These are phyloP conservation scores for Musca vetustissima DNA, from an alignment of 1,140 invertebrate species.

Conservation along the genomic window DNA sequence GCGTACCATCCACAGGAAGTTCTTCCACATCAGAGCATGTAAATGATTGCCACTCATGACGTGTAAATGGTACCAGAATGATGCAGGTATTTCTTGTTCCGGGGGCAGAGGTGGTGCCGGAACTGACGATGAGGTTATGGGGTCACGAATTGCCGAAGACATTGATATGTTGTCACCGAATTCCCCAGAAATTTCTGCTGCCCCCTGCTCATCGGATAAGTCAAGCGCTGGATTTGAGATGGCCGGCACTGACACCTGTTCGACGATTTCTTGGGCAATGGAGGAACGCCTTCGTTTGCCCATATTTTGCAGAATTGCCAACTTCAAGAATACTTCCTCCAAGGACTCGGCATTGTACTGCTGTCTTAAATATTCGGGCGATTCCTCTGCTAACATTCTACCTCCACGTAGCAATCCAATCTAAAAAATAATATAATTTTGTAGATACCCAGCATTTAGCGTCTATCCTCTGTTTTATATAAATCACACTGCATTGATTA, in stretches of 20 bases:
- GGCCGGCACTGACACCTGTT: conserved; percentile 63
- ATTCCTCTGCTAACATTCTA: conserved; percentile 86
- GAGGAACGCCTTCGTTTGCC: conserved; percentile 75
- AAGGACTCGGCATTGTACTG: conserved; percentile 78
- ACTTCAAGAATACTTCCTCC: conserved; percentile 91
- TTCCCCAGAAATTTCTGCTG: conserved; percentile 78
- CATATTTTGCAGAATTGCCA: conserved; percentile 80
- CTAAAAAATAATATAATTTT: conserved; percentile 53
- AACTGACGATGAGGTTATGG: conserved; percentile 58
- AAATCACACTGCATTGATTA: conserved; percentile 18
- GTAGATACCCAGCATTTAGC: neutral
- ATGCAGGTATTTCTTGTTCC: conserved; percentile 59
- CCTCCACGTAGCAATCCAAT: conserved; percentile 93
- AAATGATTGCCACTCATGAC: conserved; percentile 72
- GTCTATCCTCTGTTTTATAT: neutral
- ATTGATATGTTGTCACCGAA: conserved; percentile 82
- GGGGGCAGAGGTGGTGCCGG: conserved; percentile 64
- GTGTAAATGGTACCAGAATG: conserved; percentile 63
- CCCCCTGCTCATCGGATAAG: conserved; percentile 66
- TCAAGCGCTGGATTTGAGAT: conserved; percentile 64
- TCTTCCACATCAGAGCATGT: conserved; percentile 87
- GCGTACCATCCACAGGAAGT: conserved; percentile 86
- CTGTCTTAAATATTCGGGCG: conserved; percentile 76
- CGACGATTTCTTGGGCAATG: conserved; percentile 73
- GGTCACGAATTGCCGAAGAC: conserved; percentile 66